Percentiles rank a stretch among this genome's conserved stretches.
Evolutionary conservation across 53 echinoderm and acorn worm species (phyloP).

Genomic region (Patiria pectinifera): DNA sequence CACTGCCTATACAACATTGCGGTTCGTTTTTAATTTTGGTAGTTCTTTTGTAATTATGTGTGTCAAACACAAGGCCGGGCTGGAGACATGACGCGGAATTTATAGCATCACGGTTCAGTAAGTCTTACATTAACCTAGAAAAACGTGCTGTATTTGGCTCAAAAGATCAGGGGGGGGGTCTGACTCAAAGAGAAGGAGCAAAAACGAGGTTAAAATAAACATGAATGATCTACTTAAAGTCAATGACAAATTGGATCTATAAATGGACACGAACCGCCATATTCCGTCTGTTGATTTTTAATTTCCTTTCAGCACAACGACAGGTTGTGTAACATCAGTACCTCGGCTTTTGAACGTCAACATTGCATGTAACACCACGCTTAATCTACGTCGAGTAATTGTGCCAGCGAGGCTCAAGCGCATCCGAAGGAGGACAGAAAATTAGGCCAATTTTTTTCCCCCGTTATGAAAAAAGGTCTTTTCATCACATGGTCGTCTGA

Average conservation of each 20-base stretch:
- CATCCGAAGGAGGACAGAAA: neutral
- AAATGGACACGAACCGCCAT: neutral
- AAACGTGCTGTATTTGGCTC: neutral
- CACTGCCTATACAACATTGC: neutral
- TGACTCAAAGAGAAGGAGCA: neutral
- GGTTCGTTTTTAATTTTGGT: too few species aligned
- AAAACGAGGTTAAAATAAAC: neutral
- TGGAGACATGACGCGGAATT: neutral
- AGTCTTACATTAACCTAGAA: neutral
- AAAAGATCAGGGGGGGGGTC: neutral
- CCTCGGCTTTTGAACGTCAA: neutral
- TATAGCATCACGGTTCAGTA: neutral
- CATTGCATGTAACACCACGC: neutral
- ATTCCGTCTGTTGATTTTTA: neutral
- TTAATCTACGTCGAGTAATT: neutral
- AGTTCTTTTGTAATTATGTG: neutral
- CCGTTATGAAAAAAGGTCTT: neutral
- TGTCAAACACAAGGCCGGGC: too few species aligned
- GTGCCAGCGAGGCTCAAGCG: neutral
- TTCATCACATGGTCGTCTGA: neutral
- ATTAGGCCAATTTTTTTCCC: neutral
- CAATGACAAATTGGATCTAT: neutral
- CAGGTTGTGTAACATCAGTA: neutral
- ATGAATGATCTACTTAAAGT: neutral
- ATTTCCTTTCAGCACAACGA: neutral